A percentile compares a stretch with the other conserved stretches of the same genome.
These are phyloP conservation scores for Linnaemya tessellans DNA, from an alignment of 2,888 invertebrate genomes.

Conservation along the genomic window DNA sequence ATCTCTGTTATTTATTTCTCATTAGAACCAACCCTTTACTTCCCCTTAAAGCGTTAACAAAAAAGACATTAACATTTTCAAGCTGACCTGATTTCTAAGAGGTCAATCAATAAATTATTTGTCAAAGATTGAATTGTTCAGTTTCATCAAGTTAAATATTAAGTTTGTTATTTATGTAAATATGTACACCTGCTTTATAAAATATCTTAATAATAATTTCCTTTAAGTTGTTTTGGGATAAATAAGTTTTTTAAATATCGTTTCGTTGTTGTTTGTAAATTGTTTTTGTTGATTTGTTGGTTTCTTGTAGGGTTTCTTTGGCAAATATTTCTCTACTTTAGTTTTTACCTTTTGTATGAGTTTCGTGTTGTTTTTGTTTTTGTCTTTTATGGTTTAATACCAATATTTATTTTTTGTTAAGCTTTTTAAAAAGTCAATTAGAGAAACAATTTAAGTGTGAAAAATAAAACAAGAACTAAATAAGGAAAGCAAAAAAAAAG, in stretches of 20 bases:
- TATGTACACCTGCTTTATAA: background rate
- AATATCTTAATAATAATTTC: conserved; percentile 4
- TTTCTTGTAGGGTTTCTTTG: conserved; percentile 70
- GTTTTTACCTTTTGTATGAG: conserved; percentile 28
- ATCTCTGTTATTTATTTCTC: background rate
- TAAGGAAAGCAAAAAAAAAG: conserved; percentile 8
- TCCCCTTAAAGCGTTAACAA: background rate
- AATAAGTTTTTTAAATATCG: conserved; percentile 27
- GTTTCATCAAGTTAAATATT: background rate
- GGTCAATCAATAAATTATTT: conserved; percentile 57
- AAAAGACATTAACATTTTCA: conserved; percentile 62
- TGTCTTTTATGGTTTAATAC: conserved; percentile 64
- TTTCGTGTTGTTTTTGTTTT: conserved; percentile 13
- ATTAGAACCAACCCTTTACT: background rate
- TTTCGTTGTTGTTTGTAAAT: conserved; percentile 49
- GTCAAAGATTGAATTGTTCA: conserved; percentile 10
- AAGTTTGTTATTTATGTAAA: background rate
- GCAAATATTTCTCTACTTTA: conserved; percentile 37
- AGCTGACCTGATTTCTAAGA: conserved; percentile 61
- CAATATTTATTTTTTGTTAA: conserved; percentile 64
- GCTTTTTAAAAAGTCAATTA: conserved; percentile 72
- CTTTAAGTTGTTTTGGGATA: conserved; percentile 37
- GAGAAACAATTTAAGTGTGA: conserved; percentile 67
- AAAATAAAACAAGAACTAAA: conserved; percentile 62
- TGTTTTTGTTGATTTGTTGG: conserved; percentile 67